Base-by-base conservation (phyloP, 2,888 invertebrate species). In the Meiosimyza platycephala region DNA sequence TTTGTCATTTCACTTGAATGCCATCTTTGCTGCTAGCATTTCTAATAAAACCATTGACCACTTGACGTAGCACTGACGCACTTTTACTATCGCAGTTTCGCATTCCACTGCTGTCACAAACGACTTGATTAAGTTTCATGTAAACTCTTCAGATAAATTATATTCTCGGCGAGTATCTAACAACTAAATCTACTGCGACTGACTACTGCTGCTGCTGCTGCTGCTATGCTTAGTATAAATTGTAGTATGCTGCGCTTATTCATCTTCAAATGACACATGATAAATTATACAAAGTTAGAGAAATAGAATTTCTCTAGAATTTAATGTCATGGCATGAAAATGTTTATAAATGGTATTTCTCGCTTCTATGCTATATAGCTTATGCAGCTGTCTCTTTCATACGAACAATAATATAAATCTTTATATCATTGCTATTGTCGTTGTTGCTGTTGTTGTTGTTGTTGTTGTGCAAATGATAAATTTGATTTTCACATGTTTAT, bases 401-500 rank as follows among this genome's bases (percentile, higher is more conserved):
- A 7, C 40, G 6, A 40, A 40, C 40, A 40, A 40, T 40, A 9
- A 40, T 40, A 40, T 40, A 40, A 40, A 40, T 40, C 40, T 40
- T 40, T 15, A 40, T 16, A 15, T 60, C 57, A 18, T n/a, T 57
- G 57, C 57, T 16, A 57, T 22, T 57, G 57, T 28, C 13, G 12
- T 57, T 57, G 22, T 57, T 57, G 57, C 12, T n/a, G n/a, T 11
- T 47, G 55, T 54, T 54, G n/a, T 16, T 16, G 50, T 15, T 57
- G 16, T 6, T 22, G 15, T 57, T 5, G 47, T 40, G 22, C 55
- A 33, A 59, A 28, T 69, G 59, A 69, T 69, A 54, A 54, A 62
- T 62, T 70, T 62, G 54, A 70, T 70, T 70, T 70, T 62, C 69
- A 51, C 60, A 60, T 69, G 47, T 70, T 70, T 18, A 64, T 63